phyloP scores from a whole-genome alignment of 1,140 invertebrate genomes.

The Laodelphax striatellus region DNA sequence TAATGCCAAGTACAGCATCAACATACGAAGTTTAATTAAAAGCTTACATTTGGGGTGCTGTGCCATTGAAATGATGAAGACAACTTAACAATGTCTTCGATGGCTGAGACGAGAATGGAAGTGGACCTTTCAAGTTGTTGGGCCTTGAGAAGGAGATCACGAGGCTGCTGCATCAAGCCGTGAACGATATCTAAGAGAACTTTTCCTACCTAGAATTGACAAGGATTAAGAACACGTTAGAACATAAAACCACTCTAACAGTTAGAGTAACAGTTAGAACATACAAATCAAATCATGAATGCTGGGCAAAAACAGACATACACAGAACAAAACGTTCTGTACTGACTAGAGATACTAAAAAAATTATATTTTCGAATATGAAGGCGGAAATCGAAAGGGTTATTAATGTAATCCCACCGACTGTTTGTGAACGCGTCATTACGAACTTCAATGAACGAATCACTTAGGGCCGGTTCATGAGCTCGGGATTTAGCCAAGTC shows the following conservation, averaged over 20 bases:
- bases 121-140: conserved; percentile 51
- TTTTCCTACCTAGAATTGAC: conserved; percentile 35
- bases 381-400: too few relatives aligned
- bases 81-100: conserved; percentile 46
- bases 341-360: too few relatives aligned
- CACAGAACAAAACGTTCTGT: too few relatives aligned
- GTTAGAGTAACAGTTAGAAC: not conserved
- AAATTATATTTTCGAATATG: too few relatives aligned
- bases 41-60: conserved; percentile 32
- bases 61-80: conserved; percentile 45
- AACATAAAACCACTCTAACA: not conserved
- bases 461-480: too few relatives aligned
- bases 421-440: too few relatives aligned
- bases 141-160: conserved; percentile 44
- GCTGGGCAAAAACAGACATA: too few relatives aligned
- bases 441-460: too few relatives aligned
- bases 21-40: conserved; percentile 1
- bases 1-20: conserved; percentile 4
- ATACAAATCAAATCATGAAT: too few relatives aligned
- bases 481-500: too few relatives aligned
- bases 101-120: conserved; percentile 47
- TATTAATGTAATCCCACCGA: too few relatives aligned
- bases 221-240: not conserved
- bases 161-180: conserved; percentile 52
- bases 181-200: conserved; percentile 63